Evolutionary conservation across 1,140 invertebrate species (phyloP).

Genomic region (Drosophila sucinea): DNA sequence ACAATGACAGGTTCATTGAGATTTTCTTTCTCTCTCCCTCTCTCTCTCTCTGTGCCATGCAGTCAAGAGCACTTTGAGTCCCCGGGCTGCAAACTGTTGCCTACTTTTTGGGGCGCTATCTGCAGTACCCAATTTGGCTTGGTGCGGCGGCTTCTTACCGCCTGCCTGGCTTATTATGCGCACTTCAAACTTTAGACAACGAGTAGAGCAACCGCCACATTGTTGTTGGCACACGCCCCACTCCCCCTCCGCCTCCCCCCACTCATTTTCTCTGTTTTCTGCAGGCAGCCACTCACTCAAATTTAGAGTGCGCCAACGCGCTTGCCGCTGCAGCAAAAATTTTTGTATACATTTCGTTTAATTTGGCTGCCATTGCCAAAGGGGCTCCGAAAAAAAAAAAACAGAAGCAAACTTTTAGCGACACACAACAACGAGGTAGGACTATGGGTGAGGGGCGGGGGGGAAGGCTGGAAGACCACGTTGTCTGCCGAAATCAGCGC

Average conservation of each 20-base stretch:
- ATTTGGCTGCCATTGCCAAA: slow-evolving; percentile 58
- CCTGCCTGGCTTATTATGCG: slow-evolving; percentile 73
- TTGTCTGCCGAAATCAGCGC: slow-evolving; percentile 79
- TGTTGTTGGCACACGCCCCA: slow-evolving; percentile 71
- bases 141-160: slow-evolving; percentile 38
- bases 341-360: slow-evolving; percentile 80
- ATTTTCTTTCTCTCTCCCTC: neutral
- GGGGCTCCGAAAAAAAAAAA: slow-evolving; percentile 38
- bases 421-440: slow-evolving; percentile 43
- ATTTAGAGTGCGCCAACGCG: slow-evolving; percentile 74
- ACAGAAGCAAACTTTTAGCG: slow-evolving; percentile 40
- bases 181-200: slow-evolving; percentile 81
- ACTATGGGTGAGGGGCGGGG: slow-evolving; percentile 3
- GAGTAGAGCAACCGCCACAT: slow-evolving; percentile 40
- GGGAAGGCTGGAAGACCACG: slow-evolving; percentile 29
- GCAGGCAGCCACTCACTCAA: slow-evolving; percentile 76
- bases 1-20: slow-evolving; percentile 40
- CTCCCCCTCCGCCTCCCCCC: slow-evolving; percentile 34
- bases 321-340: slow-evolving; percentile 62
- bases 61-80: slow-evolving; percentile 12
- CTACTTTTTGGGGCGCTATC: slow-evolving; percentile 49
- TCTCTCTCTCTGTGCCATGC: slow-evolving; percentile 1
- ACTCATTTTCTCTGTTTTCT: slow-evolving; percentile 48
- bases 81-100: slow-evolving; percentile 47
- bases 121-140: slow-evolving; percentile 55